Conservation (phyloP, 1,140 invertebrate species). For the Hylaeus volcanicus region DNA sequence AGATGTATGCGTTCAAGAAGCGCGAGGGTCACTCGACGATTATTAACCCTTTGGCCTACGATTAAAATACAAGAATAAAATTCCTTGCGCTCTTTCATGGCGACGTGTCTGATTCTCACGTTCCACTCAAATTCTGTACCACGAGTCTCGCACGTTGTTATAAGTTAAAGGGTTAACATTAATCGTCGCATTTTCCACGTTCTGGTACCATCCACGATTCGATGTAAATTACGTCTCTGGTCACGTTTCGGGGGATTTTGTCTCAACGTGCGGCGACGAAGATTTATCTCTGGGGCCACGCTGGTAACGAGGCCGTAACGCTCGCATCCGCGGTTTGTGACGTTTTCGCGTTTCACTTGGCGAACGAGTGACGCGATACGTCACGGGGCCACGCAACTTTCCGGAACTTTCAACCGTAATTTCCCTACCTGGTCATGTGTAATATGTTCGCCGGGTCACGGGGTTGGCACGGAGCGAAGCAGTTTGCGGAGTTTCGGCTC, state of each 20-base stretch:
- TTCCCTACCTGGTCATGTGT: background rate
- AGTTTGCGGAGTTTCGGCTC: slow-evolving; percentile 8
- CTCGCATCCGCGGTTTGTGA: slow-evolving; percentile 1
- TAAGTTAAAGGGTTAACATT: no score
- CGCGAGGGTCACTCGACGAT: no score
- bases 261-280: background rate
- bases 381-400: slow-evolving; percentile 4
- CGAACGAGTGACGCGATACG: background rate
- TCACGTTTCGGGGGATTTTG: background rate
- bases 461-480: no score
- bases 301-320: slow-evolving; percentile 28
- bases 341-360: slow-evolving; percentile 3
- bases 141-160: no score
- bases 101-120: no score
- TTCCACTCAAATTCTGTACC: no score
- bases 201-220: no score
- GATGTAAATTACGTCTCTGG: background rate
- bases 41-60: no score
- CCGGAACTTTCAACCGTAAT: slow-evolving; percentile 1
- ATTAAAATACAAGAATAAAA: no score
- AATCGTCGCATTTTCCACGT: no score
- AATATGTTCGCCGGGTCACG: background rate
- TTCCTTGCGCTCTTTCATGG: no score
- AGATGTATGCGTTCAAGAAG: no score
- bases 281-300: slow-evolving; percentile 17